These are phyloP conservation scores for Arremon aurantiirostris DNA, from an alignment of 2,797 vertebrate species.

Conservation along the genomic window DNA sequence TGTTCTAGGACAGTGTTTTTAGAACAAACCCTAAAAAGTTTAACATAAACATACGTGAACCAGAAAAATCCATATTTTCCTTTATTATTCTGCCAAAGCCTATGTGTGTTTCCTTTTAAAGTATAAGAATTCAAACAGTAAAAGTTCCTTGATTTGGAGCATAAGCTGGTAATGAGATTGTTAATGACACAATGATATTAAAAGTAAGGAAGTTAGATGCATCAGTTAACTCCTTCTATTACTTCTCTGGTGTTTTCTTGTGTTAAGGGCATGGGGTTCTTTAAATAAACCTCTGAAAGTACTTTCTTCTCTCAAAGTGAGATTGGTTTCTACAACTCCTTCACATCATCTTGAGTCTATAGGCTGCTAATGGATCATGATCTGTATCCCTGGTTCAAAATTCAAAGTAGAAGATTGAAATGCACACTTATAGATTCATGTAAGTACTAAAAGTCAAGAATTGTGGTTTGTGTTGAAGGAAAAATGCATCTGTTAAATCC, in stretches of 20 bases:
- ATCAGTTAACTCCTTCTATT: not conserved
- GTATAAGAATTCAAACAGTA: not conserved
- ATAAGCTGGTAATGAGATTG: not conserved
- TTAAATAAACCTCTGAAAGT: not conserved
- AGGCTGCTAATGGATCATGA: not conserved
- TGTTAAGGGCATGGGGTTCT: not conserved
- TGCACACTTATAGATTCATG: not conserved
- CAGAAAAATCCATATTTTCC: not conserved
- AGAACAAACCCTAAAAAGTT: not conserved
- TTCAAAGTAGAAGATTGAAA: not conserved
- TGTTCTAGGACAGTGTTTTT: not conserved
- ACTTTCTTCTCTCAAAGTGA: not conserved
- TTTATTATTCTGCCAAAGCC: not conserved
- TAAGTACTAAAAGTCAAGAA: not conserved
- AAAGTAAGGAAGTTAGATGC: not conserved
- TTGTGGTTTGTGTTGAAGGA: not conserved
- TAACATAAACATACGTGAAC: not conserved
- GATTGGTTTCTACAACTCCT: not conserved
- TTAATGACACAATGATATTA: not conserved
- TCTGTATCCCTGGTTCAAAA: not conserved
- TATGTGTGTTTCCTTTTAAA: not conserved
- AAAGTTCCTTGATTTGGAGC: not conserved
- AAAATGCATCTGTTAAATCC: not conserved
- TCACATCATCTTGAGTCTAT: rapidly evolving
- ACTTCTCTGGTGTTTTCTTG: not conserved